phyloP scores from a whole-genome alignment of 2,113 vertebrate genomes.

The Pelecanoides urinatrix region DNA sequence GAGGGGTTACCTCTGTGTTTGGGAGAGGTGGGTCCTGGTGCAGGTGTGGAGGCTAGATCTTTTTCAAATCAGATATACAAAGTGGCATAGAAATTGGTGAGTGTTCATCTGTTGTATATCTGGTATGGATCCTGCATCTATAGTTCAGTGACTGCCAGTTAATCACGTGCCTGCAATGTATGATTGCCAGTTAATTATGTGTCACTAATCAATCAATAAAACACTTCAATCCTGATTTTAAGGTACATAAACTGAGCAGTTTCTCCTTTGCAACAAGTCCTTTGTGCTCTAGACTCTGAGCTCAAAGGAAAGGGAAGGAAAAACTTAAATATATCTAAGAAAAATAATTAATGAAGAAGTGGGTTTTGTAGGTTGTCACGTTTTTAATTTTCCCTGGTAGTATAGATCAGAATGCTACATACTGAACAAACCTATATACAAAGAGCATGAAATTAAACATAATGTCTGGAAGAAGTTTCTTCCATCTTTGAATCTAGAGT shows the following conservation, averaged over 20 bases:
- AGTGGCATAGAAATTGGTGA: background rate
- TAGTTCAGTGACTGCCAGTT: background rate
- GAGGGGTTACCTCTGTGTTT: background rate
- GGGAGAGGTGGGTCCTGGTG: accelerated
- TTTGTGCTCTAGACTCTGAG: background rate
- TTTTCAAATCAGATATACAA: background rate
- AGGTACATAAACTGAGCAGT: background rate
- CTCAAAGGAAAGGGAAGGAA: background rate
- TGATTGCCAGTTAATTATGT: background rate
- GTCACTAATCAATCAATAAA: background rate
- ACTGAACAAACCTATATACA: background rate
- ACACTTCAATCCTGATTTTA: background rate
- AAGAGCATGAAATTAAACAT: background rate
- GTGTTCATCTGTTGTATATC: background rate
- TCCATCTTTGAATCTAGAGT: background rate
- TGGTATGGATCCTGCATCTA: background rate
- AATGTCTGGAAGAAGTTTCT: background rate
- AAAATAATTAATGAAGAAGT: background rate
- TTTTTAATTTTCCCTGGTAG: background rate
- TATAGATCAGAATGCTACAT: background rate
- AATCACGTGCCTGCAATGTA: background rate
- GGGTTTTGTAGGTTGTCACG: background rate
- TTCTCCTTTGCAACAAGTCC: background rate
- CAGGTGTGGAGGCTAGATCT: background rate
- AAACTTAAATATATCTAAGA: background rate